Base-by-base conservation (phyloP, 2,888 invertebrate genomes). In the Camptogramma bilineatum region DNA sequence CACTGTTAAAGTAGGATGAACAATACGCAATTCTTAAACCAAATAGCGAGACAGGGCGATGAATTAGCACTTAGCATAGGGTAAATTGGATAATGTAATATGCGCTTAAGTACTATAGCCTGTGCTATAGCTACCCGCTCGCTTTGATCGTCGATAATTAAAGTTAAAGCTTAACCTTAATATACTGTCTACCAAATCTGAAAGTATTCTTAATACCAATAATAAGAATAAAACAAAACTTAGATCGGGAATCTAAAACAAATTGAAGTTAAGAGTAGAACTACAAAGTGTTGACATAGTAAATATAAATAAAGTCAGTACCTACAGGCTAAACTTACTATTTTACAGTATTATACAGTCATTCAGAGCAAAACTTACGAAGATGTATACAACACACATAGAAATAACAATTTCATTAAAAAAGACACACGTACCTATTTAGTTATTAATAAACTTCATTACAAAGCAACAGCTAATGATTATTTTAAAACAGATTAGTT, bases 251-350 rank as follows among this genome's bases (percentile, higher is more conserved):
- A n/a, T 28, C 9, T 42, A 42, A 42, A 47, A 17, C n/a, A 39
- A 62, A 61, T 55, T 44, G 19, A 65, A 55, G 52, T 52, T 58
- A 65, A 64, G 55, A 16, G 31, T 55, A 57, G 66, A 62, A 58
- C 52, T 63, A 63, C n/a, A n/a, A n/a, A n/a, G n/a, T n/a, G n/a
- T 66, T 66, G 46, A 62, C 62, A 55, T 44, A 52, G 52, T 46
- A 66, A 68, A 68, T 55, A 66, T 28, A 31, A 62, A 61, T 64
- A 58, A 61, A 67, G 51, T n/a, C 61, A 52, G 62, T 31, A 39
- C 42, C 39, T 24, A 60, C 34, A 59, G 62, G 64, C 53, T 44
- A 56, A 58, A 62, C 62, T 54, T 51, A 66, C 31, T 66, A 62
- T 64, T 60, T 46, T 60, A 68, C 66, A 58, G 54, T 52, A 65